Evolutionary conservation across 2,113 vertebrate genomes (phyloP).

Genomic region (Petrocephalus zakoni): DNA sequence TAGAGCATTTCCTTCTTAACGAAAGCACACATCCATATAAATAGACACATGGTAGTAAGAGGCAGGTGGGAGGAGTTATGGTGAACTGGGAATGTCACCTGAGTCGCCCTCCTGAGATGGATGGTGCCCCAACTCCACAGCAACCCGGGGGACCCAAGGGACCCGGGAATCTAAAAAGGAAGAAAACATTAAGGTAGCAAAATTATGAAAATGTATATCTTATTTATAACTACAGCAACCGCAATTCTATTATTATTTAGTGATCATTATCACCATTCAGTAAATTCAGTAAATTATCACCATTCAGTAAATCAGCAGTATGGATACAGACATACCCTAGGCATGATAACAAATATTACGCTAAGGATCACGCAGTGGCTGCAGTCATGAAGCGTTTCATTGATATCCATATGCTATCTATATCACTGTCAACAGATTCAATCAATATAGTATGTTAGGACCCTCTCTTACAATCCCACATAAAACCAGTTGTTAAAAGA

Average conservation of each 20-base stretch:
- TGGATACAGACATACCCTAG: neutral
- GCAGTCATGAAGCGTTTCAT: neutral
- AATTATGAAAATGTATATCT: neutral
- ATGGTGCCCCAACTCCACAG: neutral
- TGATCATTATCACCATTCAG: neutral
- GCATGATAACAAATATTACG: neutral
- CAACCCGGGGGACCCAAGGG: neutral
- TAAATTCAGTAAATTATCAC: too few species aligned
- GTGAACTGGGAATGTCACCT: neutral
- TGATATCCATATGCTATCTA: neutral
- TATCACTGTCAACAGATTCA: neutral
- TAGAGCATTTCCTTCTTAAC: neutral
- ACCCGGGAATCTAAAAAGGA: neutral
- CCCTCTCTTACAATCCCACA: neutral
- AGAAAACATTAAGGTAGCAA: neutral
- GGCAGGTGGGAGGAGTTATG: neutral
- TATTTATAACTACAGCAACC: neutral
- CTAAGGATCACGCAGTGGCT: neutral
- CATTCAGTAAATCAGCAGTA: neutral
- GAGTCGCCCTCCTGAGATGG: neutral
- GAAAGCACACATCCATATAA: neutral
- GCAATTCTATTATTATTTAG: neutral
- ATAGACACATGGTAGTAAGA: neutral
- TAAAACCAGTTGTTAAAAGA: neutral
- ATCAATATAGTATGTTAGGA: neutral